Evolutionary conservation across 2,113 vertebrate genomes (phyloP), one percentile per base, ranked within the genome.

Genomic region (Meriones unguiculatus): DNA sequence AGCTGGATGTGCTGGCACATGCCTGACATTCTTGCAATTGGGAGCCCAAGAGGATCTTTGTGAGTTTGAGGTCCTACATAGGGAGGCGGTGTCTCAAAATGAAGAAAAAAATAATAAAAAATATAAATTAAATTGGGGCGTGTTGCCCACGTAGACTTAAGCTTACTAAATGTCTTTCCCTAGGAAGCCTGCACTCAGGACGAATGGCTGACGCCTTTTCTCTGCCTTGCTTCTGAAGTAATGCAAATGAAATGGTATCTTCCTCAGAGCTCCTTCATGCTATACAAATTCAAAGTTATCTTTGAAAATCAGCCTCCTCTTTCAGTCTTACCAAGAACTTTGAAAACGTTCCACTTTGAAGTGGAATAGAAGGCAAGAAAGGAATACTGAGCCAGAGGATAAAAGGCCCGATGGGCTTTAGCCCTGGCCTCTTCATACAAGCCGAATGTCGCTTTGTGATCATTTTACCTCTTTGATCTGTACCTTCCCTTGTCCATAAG

Each of bases 151-250:
- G 38, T 73, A 75, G 41, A 73, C 77, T 72, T 72, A 10, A 75
- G 15, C 35, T 80, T 81, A 87, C 20, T 24, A 41, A 54, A 24
- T 85, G 52, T 52, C 5, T 81, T 80, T 62, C 24, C 84, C 70
- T 30, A 78, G 32, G 52, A 80, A 80, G 41, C 30, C 92, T 69
- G 73, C 72, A 75, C 72, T 35, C 72, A 73, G 86, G 64, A 69
- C 73, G 70, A 73, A 30, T 28, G 62, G 20, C 38, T 38, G 30
- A 11, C 50, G 32, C 77, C 52, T 35, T 50, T 89, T 38, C 69
- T 85, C 57, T 75, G 22, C 46, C 59, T 80, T 52, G 24, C 5
- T 87, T 96, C 85, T 80, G 73, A 72, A 93, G 73, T 73, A 86
- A 62, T 75, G 28, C 54, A 85, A 20, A 54, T 41, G 15, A 81